Evolutionary conservation across 2,113 vertebrate species (phyloP), one percentile per base, ranked within the genome.

Genomic region (Heptranchias perlo): DNA sequence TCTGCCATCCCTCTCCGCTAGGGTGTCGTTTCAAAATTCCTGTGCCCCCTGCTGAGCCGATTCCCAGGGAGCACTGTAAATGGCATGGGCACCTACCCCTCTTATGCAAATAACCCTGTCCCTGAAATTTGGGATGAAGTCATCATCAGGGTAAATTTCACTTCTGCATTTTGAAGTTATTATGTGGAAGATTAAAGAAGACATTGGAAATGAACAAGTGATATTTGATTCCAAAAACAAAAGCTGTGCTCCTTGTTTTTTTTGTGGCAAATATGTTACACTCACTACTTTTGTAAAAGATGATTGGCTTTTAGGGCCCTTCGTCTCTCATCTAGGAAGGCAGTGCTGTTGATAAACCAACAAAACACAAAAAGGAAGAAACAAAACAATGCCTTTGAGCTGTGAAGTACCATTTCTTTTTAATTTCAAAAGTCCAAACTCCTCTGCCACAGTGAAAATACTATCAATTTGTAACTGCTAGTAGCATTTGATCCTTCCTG

Each of bases 401-500:
- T 95, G n/a, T 52, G 65, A 95, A 73, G 94, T 73, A 18, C 91
- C 39, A 62, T 69, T 95, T 35, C 44, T 67, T 95, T 95, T 95
- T 31, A 95, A 69, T 69, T 95, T 95, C 92, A 67, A 35, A 95
- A 95, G 64, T 95, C 89, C 92, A 65, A 94, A 44, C 54, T 44
- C 62, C 61, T 64, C 65, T 65, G 44, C 94, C 94, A 73, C 44
- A 95, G 39, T 52, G 94, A 95, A 95, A 95, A 49, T 95, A 52
- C 65, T 49, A 65, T 67, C 64, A 44, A 65, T 95, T 96, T 96
- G 96, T 96, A 96, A 96, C 78, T 61, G 18, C 65, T 16, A 62
- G 54, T 8, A 16, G 58, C 73, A 49, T 96, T 96, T 96, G 96
- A 87, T 96, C 96, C 94, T 96, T 96, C 94, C 78, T 96, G 82